A percentile compares a stretch with the other conserved stretches of the same genome.
phyloP scores from a whole-genome alignment of 2,888 invertebrate genomes.

The Sarcophaga subvicina region DNA sequence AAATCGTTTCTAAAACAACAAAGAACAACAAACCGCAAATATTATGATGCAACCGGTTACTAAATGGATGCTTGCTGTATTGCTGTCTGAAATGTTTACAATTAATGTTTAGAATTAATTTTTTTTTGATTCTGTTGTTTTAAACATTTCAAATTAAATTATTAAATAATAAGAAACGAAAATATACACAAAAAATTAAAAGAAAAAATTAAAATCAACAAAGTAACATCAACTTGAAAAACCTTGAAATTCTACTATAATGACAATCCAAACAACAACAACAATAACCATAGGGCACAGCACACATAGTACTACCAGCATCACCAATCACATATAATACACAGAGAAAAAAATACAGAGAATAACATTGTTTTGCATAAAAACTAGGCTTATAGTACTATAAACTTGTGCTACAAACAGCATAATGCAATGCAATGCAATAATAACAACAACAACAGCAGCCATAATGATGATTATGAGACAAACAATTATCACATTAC shows the following conservation, averaged over 20 bases:
- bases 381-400: slow-evolving; percentile 6
- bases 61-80: neutral
- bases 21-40: slow-evolving; percentile 53
- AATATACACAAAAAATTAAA: neutral
- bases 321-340: slow-evolving; percentile 1
- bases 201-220: neutral
- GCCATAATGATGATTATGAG: slow-evolving; percentile 18
- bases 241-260: slow-evolving; percentile 66
- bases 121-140: neutral
- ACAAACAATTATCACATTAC: slow-evolving; percentile 67
- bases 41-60: slow-evolving; percentile 55
- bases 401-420: neutral
- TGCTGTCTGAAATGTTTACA: no score
- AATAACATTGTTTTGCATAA: slow-evolving; percentile 41
- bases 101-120: no score
- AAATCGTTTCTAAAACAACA: slow-evolving; percentile 14
- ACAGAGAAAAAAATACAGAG: neutral
- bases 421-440: neutral
- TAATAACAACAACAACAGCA: neutral
- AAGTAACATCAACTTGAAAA: neutral
- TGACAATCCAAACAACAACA: slow-evolving; percentile 35
- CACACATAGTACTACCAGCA: neutral
- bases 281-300: neutral
- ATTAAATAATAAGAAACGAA: neutral
- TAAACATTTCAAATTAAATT: neutral